Conservation (phyloP, 2,888 invertebrate genomes). For the Tuta absoluta region DNA sequence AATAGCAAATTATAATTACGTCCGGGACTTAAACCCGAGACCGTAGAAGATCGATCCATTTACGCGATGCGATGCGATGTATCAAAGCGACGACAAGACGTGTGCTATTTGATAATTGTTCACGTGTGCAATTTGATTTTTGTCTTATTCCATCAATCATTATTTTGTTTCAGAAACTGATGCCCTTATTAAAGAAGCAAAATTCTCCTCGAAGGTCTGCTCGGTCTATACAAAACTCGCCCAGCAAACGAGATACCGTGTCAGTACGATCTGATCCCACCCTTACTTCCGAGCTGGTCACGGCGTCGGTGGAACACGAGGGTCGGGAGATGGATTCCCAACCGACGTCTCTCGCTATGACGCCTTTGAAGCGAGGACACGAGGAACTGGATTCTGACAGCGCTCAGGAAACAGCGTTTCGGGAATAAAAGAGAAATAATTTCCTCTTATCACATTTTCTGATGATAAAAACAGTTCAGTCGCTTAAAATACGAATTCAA, state of each 20-base stretch:
- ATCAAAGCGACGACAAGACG: too few species aligned
- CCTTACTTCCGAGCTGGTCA: constrained; percentile 65
- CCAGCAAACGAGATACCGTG: constrained; percentile 53
- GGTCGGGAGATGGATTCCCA: constrained; percentile 49
- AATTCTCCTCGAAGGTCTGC: constrained; percentile 49
- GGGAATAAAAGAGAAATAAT: neutral
- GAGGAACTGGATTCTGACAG: constrained; percentile 57
- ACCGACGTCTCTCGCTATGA: constrained; percentile 54
- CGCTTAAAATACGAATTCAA: neutral
- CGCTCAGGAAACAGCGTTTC: constrained; percentile 38
- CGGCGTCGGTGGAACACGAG: constrained; percentile 61
- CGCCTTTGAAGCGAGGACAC: constrained; percentile 47
- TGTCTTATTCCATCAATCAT: too few species aligned
- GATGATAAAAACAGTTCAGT: neutral
- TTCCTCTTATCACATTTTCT: too few species aligned
- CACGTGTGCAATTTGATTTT: too few species aligned
- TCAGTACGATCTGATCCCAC: constrained; percentile 69
- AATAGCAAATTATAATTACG: too few species aligned
- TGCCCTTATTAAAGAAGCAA: constrained; percentile 7
- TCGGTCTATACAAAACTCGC: constrained; percentile 53
- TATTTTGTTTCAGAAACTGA: constrained; percentile 54
- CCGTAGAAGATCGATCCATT: too few species aligned
- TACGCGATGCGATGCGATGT: too few species aligned
- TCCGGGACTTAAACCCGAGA: too few species aligned
- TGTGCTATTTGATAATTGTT: too few species aligned